Evolutionary conservation across 2,888 invertebrate genomes (phyloP).

Genomic region (Eurois occulta): DNA sequence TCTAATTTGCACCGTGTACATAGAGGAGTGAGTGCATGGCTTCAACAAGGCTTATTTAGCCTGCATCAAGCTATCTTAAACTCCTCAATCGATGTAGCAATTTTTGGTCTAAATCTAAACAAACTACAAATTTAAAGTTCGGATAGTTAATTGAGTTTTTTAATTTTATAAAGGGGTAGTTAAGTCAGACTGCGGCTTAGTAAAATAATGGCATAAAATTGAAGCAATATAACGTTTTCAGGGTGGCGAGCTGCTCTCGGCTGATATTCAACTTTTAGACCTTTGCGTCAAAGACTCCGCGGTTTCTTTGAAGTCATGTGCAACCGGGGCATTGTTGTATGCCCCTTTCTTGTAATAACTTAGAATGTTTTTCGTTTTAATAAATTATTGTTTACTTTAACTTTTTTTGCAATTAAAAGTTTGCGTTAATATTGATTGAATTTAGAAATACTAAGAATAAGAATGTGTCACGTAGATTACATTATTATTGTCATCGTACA

Average conservation of each 20-base stretch:
- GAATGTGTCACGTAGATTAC: background rate
- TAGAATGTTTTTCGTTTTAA: constrained; percentile 25
- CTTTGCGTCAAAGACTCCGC: constrained; percentile 70
- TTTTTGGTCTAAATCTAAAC: constrained; percentile 10
- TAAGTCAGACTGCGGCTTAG: constrained; percentile 51
- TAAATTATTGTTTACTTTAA: constrained; percentile 31
- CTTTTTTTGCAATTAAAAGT: background rate
- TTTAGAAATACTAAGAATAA: background rate
- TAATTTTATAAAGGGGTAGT: constrained; percentile 32
- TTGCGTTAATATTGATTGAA: no score
- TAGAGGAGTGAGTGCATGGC: background rate
- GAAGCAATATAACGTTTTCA: constrained; percentile 63
- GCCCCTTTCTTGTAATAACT: constrained; percentile 28
- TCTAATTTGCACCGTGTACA: no score
- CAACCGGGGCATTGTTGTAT: constrained; percentile 58
- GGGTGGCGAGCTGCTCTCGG: constrained; percentile 51
- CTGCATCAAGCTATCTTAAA: constrained; percentile 5
- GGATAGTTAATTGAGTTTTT: constrained; percentile 1
- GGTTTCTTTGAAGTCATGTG: constrained; percentile 77
- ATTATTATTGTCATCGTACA: no score
- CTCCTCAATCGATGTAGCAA: background rate
- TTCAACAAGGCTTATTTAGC: background rate
- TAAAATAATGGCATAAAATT: constrained; percentile 64
- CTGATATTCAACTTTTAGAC: constrained; percentile 66
- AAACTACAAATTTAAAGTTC: constrained; percentile 2